phyloP scores from a whole-genome alignment of 2,797 vertebrate genomes.

The Carapus acus region DNA sequence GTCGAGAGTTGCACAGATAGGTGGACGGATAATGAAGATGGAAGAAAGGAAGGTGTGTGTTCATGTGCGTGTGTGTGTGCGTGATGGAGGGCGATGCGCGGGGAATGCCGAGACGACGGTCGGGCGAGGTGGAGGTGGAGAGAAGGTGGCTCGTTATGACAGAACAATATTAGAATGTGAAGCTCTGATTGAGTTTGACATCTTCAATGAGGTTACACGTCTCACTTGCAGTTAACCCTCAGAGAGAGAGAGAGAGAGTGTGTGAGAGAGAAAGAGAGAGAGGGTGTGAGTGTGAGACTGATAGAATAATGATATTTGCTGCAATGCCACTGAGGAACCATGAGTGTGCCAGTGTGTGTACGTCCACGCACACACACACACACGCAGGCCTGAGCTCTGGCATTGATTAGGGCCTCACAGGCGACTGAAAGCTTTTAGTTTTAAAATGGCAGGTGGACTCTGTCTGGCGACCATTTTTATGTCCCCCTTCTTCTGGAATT shows the following conservation, averaged over 20 bases:
- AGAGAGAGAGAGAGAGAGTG: conserved; percentile 21
- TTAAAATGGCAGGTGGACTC: conserved; percentile 65
- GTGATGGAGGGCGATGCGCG: conserved; percentile 4
- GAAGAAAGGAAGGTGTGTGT: conserved; percentile 7
- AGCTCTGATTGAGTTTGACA: conserved; percentile 70
- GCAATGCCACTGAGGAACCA: too few species aligned
- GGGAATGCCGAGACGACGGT: conserved; percentile 1
- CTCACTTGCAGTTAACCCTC: conserved; percentile 63
- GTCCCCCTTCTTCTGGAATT: conserved; percentile 39
- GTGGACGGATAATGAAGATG: conserved; percentile 15
- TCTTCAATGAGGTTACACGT: conserved; percentile 67
- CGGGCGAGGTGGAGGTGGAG: conserved; percentile 15
- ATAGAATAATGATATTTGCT: too few species aligned
- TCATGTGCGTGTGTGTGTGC: conserved; percentile 14
- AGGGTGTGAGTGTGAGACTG: conserved; percentile 8
- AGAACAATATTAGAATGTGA: conserved; percentile 56
- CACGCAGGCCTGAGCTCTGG: conserved; percentile 45
- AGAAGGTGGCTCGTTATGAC: conserved; percentile 28
- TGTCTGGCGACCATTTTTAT: conserved; percentile 39
- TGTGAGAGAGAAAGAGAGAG: not conserved
- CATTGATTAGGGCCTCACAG: conserved; percentile 60
- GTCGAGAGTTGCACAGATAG: not conserved
- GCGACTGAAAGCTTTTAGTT: conserved; percentile 57
- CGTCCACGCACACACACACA: conserved; percentile 6
- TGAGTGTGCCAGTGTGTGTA: conserved; percentile 1